A percentile compares a stretch with the other conserved stretches of the same genome.
Conservation (phyloP, 2,797 vertebrate species). For the Bucorvus abyssinicus region DNA sequence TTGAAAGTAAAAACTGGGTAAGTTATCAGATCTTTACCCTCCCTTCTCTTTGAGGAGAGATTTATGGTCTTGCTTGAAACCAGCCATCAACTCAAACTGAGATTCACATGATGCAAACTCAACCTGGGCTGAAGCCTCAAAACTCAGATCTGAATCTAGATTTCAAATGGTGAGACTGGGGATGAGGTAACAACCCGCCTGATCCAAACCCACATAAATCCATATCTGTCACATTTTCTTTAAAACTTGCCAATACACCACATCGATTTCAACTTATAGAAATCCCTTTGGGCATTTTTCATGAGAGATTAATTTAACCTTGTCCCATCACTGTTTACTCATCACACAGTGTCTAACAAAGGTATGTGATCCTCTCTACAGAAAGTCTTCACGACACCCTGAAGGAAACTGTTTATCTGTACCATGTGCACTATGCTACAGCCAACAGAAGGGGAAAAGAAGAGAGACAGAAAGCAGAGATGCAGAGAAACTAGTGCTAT, state of each 20-base stretch:
- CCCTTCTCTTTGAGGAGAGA: not conserved
- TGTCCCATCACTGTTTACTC: not conserved
- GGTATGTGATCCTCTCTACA: not conserved
- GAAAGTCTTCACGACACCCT: not conserved
- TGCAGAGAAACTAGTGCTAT: not conserved
- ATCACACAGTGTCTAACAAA: not conserved
- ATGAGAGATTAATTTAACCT: not conserved
- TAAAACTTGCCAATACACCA: not conserved
- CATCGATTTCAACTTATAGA: not conserved
- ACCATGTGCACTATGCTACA: not conserved
- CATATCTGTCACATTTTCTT: not conserved
- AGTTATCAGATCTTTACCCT: not conserved
- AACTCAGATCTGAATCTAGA: constrained; percentile 2
- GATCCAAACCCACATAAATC: not conserved
- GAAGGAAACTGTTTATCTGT: not conserved
- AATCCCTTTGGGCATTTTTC: not conserved
- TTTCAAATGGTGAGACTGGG: not conserved
- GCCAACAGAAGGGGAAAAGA: not conserved
- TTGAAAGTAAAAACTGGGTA: constrained; percentile 1
- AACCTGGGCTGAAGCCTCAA: not conserved
- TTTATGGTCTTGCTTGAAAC: not conserved
- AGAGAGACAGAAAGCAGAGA: not conserved
- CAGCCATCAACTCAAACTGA: not conserved
- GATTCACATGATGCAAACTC: not conserved
- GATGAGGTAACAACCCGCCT: not conserved